Conservation (phyloP, 2,888 invertebrate species). For the Polyommatus iphigenia region DNA sequence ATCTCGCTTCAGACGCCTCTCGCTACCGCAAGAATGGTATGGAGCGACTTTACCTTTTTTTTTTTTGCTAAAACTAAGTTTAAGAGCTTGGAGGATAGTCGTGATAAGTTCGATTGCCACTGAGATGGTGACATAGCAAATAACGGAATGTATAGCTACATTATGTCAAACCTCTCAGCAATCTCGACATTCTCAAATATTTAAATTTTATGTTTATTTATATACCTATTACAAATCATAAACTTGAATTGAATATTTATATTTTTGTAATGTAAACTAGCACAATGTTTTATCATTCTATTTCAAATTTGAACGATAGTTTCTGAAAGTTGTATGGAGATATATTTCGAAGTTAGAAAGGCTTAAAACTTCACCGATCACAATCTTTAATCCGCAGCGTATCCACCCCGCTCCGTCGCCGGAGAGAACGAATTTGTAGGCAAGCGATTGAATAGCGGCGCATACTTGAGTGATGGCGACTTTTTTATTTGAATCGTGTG, state of each 20-base stretch:
- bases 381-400: conserved; percentile 39
- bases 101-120: no score
- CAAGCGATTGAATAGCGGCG: conserved; percentile 75
- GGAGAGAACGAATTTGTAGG: conserved; percentile 68
- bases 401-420: conserved; percentile 56
- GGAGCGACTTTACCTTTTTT: conserved; percentile 50
- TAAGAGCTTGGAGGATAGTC: no score
- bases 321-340: background rate
- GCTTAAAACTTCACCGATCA: background rate
- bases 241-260: no score
- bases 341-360: background rate
- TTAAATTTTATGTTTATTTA: no score
- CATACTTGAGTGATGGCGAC: conserved; percentile 79
- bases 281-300: background rate
- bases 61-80: no score
- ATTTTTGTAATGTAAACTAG: no score
- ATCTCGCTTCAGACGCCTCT: conserved; percentile 64
- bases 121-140: no score
- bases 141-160: no score
- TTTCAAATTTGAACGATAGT: background rate
- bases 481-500: conserved; percentile 81
- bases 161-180: no score
- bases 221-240: no score
- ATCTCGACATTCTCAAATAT: no score
- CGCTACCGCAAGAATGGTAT: conserved; percentile 47